These are phyloP conservation scores for Scomber colias DNA, from an alignment of 2,113 vertebrate species.

Conservation along the genomic window DNA sequence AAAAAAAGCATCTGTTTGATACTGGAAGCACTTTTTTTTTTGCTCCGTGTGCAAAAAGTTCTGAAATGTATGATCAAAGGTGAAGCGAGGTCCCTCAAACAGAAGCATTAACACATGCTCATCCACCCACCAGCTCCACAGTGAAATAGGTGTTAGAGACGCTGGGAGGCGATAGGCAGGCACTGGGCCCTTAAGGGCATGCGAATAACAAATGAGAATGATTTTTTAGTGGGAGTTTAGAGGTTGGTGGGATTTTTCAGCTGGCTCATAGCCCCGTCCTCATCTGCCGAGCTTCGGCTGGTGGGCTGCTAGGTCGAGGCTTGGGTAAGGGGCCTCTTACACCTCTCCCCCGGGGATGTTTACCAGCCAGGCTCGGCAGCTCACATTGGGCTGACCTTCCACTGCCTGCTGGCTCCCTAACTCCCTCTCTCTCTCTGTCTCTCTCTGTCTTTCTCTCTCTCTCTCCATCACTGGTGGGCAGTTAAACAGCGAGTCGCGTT, in stretches of 20 bases:
- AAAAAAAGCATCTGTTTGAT: slow-evolving; percentile 10
- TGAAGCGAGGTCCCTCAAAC: slow-evolving; percentile 37
- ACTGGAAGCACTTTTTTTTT: slow-evolving; percentile 9
- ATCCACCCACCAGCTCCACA: slow-evolving; percentile 57
- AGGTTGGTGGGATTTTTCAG: slow-evolving; percentile 41
- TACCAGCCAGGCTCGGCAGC: slow-evolving; percentile 48
- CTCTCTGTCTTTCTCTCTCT: too few relatives aligned
- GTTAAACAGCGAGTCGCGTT: slow-evolving; percentile 70
- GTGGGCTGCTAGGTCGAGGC: slow-evolving; percentile 49
- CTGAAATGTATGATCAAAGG: slow-evolving; percentile 30
- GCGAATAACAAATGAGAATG: slow-evolving; percentile 47
- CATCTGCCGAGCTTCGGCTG: slow-evolving; percentile 18
- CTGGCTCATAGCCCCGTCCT: slow-evolving; percentile 20
- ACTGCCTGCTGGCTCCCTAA: slow-evolving; percentile 39
- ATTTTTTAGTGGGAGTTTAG: slow-evolving; percentile 47
- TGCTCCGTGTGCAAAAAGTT: slow-evolving; percentile 18
- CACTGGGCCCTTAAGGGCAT: slow-evolving; percentile 27
- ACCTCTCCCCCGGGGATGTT: slow-evolving; percentile 46
- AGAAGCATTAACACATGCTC: slow-evolving; percentile 31
- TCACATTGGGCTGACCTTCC: slow-evolving; percentile 75
- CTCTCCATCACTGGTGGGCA: slow-evolving; percentile 53
- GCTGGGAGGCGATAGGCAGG: slow-evolving; percentile 30
- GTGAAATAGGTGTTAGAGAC: slow-evolving; percentile 30
- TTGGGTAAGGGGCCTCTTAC: slow-evolving; percentile 36
- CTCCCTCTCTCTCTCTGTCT: slow-evolving; percentile 22